Conservation (phyloP, 2,797 vertebrate species). For the Oceanodroma leucorhoa region DNA sequence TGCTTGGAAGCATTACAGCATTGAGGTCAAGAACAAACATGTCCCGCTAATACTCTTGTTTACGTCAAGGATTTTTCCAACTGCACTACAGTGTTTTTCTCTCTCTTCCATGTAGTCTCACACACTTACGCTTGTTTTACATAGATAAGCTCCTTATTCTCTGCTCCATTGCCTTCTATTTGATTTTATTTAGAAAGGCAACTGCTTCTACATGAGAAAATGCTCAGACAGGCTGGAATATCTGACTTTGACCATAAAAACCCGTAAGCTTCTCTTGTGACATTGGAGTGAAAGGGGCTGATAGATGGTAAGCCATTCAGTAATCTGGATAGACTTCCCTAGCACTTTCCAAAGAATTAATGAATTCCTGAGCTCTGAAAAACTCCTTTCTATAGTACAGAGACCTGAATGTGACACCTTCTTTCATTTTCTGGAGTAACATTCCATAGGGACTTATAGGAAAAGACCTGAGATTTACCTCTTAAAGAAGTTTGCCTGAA, state of each 20-base stretch:
- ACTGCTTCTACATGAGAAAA: neutral
- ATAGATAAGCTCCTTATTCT: slow-evolving; percentile 7
- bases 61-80: slow-evolving; percentile 21
- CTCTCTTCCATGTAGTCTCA: neutral
- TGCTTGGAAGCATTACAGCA: slow-evolving; percentile 4
- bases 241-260: neutral
- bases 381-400: neutral
- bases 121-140: neutral
- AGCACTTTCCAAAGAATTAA: neutral
- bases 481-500: neutral
- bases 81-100: neutral
- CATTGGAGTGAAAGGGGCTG: neutral
- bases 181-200: neutral
- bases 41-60: slow-evolving; percentile 39
- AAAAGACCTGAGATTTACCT: neutral
- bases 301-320: neutral
- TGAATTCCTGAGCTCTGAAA: neutral
- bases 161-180: neutral
- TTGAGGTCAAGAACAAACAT: slow-evolving; percentile 45
- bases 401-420: neutral
- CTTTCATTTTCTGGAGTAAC: neutral
- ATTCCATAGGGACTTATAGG: neutral
- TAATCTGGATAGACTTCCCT: neutral
- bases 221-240: neutral
- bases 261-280: slow-evolving; percentile 1